A percentile compares a stretch with the other conserved stretches of the same genome.
These are phyloP conservation scores for Notamacropus eugenii DNA, from an alignment of 2,797 vertebrate species.

Conservation along the genomic window DNA sequence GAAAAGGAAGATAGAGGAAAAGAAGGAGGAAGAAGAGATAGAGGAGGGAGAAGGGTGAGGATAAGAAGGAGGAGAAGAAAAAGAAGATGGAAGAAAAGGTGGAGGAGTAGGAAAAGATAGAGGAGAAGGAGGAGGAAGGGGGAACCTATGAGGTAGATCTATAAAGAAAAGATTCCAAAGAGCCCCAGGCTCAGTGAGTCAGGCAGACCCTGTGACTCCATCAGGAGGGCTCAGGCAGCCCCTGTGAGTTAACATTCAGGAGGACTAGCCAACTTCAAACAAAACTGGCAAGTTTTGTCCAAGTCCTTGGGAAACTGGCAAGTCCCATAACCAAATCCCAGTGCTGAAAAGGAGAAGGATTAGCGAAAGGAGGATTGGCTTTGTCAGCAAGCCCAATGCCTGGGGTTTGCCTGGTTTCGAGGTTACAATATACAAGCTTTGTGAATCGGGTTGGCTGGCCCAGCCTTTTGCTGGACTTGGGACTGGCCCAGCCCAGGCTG, in stretches of 20 bases:
- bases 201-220: not conserved
- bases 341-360: conserved; percentile 5
- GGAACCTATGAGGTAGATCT: not conserved
- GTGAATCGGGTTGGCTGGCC: conserved; percentile 50
- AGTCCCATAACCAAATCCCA: not conserved
- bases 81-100: not conserved
- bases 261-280: conserved; percentile 53
- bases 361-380: not conserved
- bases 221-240: not conserved
- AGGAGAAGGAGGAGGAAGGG: not conserved
- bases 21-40: not conserved
- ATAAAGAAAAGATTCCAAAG: not conserved
- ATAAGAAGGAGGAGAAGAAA: too few species aligned
- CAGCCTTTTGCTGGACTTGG: conserved; percentile 32
- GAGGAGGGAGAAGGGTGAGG: not conserved
- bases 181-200: not conserved
- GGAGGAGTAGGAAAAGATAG: too few species aligned
- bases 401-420: conserved; percentile 47
- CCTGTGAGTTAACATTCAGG: conserved; percentile 57
- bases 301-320: conserved; percentile 65
- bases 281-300: conserved; percentile 33
- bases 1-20: not conserved
- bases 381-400: conserved; percentile 14
- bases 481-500: not conserved
- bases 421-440: not conserved